Conservation (phyloP, 2,797 vertebrate species). For the Buphagus erythrorhynchus region DNA sequence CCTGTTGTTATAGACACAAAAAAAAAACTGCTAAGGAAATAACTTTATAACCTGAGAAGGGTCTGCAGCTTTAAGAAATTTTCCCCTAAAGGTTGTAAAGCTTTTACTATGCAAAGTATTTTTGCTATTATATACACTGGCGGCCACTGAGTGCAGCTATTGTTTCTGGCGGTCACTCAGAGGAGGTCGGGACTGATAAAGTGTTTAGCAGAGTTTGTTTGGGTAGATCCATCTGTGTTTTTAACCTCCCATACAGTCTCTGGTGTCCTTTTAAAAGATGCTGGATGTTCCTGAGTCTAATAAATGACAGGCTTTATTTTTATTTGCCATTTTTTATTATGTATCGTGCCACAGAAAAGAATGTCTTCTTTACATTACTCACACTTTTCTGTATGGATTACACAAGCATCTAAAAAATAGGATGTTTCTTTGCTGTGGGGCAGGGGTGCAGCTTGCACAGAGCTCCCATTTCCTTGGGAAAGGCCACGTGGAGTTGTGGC, state of each 20-base stretch:
- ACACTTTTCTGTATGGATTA: neutral
- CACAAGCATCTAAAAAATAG: neutral
- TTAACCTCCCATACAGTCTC: constrained; percentile 43
- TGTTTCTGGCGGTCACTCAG: constrained; percentile 59
- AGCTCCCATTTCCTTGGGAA: neutral
- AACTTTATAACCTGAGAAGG: constrained; percentile 48
- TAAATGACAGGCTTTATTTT: neutral
- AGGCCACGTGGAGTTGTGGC: neutral
- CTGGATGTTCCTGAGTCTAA: neutral
- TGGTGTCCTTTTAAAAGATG: constrained; percentile 31
- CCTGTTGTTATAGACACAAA: constrained; percentile 14
- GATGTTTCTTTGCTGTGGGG: neutral
- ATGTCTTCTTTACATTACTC: neutral
- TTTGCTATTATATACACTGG: constrained; percentile 68
- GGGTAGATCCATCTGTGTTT: constrained; percentile 60
- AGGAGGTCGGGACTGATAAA: constrained; percentile 48
- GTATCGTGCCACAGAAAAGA: neutral
- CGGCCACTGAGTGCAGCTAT: constrained; percentile 54
- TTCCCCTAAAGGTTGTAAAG: constrained; percentile 60
- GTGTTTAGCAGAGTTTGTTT: constrained; percentile 64
- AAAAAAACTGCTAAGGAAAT: constrained; percentile 18
- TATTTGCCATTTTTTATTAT: neutral
- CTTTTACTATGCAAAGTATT: constrained; percentile 70
- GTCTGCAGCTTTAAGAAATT: constrained; percentile 63
- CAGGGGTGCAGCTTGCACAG: neutral